A percentile compares a stretch with the other conserved stretches of the same genome.
Conservation (phyloP, 2,888 invertebrate species). For the Portevinia maculata region DNA sequence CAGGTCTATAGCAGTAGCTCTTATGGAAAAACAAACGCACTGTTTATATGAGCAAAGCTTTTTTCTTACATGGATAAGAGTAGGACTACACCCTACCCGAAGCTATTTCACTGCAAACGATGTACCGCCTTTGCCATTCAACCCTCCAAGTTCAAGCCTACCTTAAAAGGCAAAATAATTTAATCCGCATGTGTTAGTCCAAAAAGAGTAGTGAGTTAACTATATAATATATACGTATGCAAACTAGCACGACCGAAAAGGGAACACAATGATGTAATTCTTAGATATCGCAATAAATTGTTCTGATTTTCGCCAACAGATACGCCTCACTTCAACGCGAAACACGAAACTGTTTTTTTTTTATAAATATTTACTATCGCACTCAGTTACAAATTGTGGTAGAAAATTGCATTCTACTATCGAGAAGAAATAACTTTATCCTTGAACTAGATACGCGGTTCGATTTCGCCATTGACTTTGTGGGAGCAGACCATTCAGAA, state of each 20-base stretch:
- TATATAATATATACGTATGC: slow-evolving; percentile 16
- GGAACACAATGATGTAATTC: slow-evolving; percentile 69
- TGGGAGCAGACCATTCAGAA: slow-evolving; percentile 43
- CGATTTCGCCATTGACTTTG: slow-evolving; percentile 72
- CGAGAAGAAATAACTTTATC: slow-evolving; percentile 57
- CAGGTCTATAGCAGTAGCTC: too few species aligned
- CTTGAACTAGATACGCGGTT: slow-evolving; percentile 68
- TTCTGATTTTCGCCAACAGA: slow-evolving; percentile 8
- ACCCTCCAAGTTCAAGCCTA: slow-evolving; percentile 15
- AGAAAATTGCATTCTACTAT: slow-evolving; percentile 34
- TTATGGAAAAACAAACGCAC: too few species aligned
- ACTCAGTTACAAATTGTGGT: slow-evolving; percentile 41
- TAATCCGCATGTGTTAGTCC: slow-evolving; percentile 55
- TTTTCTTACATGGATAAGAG: slow-evolving; percentile 25
- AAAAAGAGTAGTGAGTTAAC: slow-evolving; percentile 5
- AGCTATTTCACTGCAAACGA: slow-evolving; percentile 32
- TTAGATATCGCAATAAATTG: slow-evolving; percentile 11
- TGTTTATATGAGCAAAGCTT: slow-evolving; percentile 42
- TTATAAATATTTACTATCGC: slow-evolving; percentile 32
- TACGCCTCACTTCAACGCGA: slow-evolving; percentile 8
- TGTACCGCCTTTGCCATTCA: slow-evolving; percentile 42
- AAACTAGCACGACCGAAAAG: slow-evolving; percentile 21
- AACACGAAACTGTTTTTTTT: slow-evolving; percentile 6
- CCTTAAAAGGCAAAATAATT: slow-evolving; percentile 49
- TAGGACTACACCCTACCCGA: slow-evolving; percentile 20